Percentiles rank a stretch among this genome's conserved stretches.
Evolutionary conservation across 2,888 invertebrate genomes (phyloP).

Genomic region (Campaea margaritaria): DNA sequence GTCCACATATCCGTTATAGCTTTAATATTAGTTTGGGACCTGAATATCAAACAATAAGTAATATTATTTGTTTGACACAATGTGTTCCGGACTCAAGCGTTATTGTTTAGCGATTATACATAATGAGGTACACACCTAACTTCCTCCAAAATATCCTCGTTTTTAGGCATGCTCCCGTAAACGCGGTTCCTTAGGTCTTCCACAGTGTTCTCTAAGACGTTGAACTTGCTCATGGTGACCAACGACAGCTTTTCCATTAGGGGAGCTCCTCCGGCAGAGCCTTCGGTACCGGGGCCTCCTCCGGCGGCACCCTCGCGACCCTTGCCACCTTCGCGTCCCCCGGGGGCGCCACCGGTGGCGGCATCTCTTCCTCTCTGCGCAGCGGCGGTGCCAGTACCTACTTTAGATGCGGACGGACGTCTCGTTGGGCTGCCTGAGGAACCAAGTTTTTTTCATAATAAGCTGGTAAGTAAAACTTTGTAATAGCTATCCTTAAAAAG

Average conservation of each 20-base stretch:
- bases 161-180: slow-evolving; percentile 73
- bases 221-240: slow-evolving; percentile 76
- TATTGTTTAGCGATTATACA: too few relatives aligned
- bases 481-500: too few relatives aligned
- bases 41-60: slow-evolving; percentile 39
- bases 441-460: too few relatives aligned
- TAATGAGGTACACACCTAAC: slow-evolving; percentile 69
- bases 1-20: slow-evolving; percentile 88
- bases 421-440: too few relatives aligned
- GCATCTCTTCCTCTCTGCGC: too few relatives aligned
- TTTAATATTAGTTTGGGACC: slow-evolving; percentile 75
- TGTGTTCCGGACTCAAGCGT: too few relatives aligned
- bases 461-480: too few relatives aligned
- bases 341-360: too few relatives aligned
- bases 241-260: slow-evolving; percentile 69
- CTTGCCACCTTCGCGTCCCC: too few relatives aligned
- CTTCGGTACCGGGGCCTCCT: not conserved
- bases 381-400: too few relatives aligned
- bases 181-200: slow-evolving; percentile 71
- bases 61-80: not conserved
- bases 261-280: slow-evolving; percentile 24
- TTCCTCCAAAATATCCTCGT: slow-evolving; percentile 73
- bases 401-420: too few relatives aligned
- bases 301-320: not conserved
- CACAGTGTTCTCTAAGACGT: slow-evolving; percentile 66